A percentile compares a stretch with the other conserved stretches of the same genome.
phyloP scores from a whole-genome alignment of 1,140 invertebrate species.

The Drosophila mojavensis region DNA sequence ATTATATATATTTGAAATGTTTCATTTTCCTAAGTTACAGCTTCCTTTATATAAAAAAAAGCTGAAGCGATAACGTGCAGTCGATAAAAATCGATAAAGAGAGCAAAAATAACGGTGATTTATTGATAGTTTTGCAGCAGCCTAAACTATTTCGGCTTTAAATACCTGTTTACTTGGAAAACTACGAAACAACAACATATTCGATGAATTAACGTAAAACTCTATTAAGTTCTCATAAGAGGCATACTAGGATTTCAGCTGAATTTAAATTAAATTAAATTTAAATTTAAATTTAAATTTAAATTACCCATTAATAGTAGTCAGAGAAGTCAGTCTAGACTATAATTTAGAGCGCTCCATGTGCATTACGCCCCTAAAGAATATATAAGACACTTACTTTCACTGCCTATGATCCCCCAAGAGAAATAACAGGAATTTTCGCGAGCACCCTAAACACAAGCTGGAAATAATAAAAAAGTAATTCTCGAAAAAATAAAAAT shows the following conservation, averaged over 20 bases:
- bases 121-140: slow-evolving; percentile 8
- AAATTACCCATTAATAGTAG: slow-evolving; percentile 30
- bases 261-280: slow-evolving; percentile 31
- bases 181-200: neutral
- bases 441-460: slow-evolving; percentile 17
- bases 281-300: too few species aligned
- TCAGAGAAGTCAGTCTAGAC: slow-evolving; percentile 3
- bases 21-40: neutral
- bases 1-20: slow-evolving; percentile 2
- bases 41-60: neutral
- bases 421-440: slow-evolving; percentile 36
- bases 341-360: slow-evolving; percentile 6
- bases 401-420: slow-evolving; percentile 62
- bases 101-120: too few species aligned
- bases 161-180: neutral
- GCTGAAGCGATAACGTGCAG: too few species aligned
- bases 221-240: slow-evolving; percentile 1
- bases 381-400: slow-evolving; percentile 63
- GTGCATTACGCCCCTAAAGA: slow-evolving; percentile 16
- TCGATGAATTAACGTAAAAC: neutral
- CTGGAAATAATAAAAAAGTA: slow-evolving; percentile 14
- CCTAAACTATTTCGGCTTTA: slow-evolving; percentile 21
- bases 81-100: too few species aligned
- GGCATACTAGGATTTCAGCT: slow-evolving; percentile 26
- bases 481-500: neutral